Percentiles rank a stretch among this genome's conserved stretches.
phyloP scores from a whole-genome alignment of 1,140 invertebrate genomes.

The Callitettix versicolor region DNA sequence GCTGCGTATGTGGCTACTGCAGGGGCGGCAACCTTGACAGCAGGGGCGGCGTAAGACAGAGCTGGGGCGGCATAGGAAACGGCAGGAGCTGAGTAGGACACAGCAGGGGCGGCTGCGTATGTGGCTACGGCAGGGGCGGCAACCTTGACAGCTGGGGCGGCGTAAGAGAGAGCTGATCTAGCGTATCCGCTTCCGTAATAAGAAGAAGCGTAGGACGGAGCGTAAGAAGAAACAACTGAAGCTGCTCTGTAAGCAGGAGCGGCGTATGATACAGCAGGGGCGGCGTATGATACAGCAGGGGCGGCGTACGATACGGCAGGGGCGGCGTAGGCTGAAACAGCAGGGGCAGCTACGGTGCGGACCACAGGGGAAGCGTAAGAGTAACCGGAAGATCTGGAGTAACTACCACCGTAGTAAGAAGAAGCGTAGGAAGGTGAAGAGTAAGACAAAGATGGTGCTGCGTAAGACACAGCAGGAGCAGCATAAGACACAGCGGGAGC shows the following conservation, averaged over 20 bases:
- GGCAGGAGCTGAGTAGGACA: conserved; percentile 6
- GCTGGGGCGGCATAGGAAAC: conserved; percentile 15
- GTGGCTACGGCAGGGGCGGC: not conserved
- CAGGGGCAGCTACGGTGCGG: not conserved
- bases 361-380: conserved; percentile 9
- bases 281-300: not conserved
- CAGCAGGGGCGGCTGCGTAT: conserved; percentile 12
- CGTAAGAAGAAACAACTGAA: conserved; percentile 1
- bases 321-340: not conserved
- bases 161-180: not conserved
- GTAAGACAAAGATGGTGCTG: conserved; percentile 6
- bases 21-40: conserved; percentile 2
- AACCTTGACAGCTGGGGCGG: conserved; percentile 6
- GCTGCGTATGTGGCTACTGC: conserved; percentile 2
- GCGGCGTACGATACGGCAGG: conserved; percentile 3
- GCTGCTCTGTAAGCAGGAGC: conserved; percentile 5
- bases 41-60: conserved; percentile 14
- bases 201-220: conserved; percentile 2
- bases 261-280: conserved; percentile 3
- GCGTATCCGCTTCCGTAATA: conserved; percentile 10
- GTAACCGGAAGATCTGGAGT: not conserved
- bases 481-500: conserved; percentile 18
- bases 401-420: conserved; percentile 12
- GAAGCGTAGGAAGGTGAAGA: conserved; percentile 11
- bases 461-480: conserved; percentile 6